Conservation (phyloP, 2,113 vertebrate genomes). For the Calidris pygmaea region DNA sequence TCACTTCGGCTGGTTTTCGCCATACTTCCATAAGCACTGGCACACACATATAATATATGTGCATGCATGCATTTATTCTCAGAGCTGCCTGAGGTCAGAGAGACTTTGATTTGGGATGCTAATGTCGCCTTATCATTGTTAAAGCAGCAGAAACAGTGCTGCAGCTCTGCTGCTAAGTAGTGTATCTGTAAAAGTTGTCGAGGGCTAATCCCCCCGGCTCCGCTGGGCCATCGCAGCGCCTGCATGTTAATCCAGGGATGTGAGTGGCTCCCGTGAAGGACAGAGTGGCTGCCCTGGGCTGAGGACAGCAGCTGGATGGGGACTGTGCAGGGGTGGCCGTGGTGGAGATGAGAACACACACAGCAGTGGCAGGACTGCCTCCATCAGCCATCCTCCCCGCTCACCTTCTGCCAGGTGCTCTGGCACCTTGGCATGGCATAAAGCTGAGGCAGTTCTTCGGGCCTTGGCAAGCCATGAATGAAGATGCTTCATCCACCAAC, state of each 20-base stretch:
- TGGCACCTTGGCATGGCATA: background rate
- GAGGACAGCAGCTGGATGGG: background rate
- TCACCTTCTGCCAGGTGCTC: background rate
- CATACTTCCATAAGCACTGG: background rate
- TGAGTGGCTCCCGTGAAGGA: background rate
- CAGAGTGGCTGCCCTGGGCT: rapidly evolving
- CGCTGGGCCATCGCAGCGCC: rapidly evolving
- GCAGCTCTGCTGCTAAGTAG: background rate
- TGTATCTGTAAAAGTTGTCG: background rate
- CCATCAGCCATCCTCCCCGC: background rate
- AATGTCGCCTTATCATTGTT: background rate
- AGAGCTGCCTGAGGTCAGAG: rapidly evolving
- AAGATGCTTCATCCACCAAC: background rate
- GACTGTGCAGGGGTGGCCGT: background rate
- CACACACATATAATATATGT: background rate
- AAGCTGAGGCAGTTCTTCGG: background rate
- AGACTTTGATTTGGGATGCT: background rate
- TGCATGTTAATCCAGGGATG: background rate
- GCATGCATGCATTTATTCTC: background rate
- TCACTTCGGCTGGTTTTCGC: rapidly evolving
- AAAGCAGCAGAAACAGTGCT: background rate
- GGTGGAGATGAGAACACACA: background rate
- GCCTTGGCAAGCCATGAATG: background rate
- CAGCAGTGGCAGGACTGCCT: background rate
- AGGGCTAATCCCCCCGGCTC: background rate